phyloP scores from a whole-genome alignment of 1,140 invertebrate species.

The Papilio xuthus region DNA sequence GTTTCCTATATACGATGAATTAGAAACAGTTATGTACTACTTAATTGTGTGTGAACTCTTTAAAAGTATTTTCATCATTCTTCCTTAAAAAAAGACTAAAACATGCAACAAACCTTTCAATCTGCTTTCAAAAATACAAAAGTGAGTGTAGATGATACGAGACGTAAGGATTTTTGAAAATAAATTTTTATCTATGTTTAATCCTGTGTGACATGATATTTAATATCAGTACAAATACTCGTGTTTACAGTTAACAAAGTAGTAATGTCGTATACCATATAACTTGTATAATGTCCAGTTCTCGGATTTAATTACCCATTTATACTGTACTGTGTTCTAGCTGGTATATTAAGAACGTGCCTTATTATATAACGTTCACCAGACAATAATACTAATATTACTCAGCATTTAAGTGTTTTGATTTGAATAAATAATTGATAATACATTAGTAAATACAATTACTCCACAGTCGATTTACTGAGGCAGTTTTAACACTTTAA shows the following conservation, averaged over 20 bases:
- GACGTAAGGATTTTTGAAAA: too few relatives aligned
- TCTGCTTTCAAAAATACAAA: too few relatives aligned
- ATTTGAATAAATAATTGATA: neutral
- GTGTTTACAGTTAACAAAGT: neutral
- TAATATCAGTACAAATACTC: too few relatives aligned
- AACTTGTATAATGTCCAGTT: slow-evolving; percentile 3
- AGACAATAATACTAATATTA: slow-evolving; percentile 1
- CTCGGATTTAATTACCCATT: slow-evolving; percentile 25
- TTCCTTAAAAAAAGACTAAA: too few relatives aligned
- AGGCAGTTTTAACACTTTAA: neutral
- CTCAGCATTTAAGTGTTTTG: neutral
- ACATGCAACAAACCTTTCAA: too few relatives aligned
- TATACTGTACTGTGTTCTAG: slow-evolving; percentile 15
- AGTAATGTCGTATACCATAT: neutral
- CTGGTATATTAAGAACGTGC: neutral
- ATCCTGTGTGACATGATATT: too few relatives aligned
- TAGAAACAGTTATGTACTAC: neutral
- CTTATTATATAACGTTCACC: neutral
- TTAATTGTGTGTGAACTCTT: too few relatives aligned
- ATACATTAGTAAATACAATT: neutral
- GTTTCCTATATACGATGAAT: slow-evolving; percentile 2
- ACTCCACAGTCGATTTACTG: neutral
- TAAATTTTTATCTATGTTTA: too few relatives aligned
- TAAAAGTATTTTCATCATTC: too few relatives aligned
- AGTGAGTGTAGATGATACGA: too few relatives aligned